Percentiles rank a stretch among this genome's conserved stretches.
phyloP scores from a whole-genome alignment of 2,888 invertebrate species.

The Andrena bucephala region DNA sequence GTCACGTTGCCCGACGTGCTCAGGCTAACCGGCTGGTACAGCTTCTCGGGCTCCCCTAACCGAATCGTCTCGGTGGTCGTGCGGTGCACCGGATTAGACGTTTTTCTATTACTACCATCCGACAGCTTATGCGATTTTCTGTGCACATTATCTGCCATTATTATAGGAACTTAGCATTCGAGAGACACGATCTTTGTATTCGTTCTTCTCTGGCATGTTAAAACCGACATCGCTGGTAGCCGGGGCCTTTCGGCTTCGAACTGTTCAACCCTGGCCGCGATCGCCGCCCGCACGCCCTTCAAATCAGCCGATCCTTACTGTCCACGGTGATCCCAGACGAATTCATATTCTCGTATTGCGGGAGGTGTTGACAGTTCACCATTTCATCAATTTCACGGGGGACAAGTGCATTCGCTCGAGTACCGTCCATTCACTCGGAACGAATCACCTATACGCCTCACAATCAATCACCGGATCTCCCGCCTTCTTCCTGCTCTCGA shows the following conservation, averaged over 20 bases:
- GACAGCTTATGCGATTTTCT: constrained; percentile 81
- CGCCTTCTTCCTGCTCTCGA: constrained; percentile 31
- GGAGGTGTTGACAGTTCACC: constrained; percentile 81
- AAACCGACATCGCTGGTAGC: constrained; percentile 73
- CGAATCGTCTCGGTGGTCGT: constrained; percentile 83
- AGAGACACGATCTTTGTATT: constrained; percentile 68
- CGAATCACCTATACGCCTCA: constrained; percentile 31
- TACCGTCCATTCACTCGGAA: constrained; percentile 64
- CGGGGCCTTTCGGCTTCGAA: constrained; percentile 47
- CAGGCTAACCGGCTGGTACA: constrained; percentile 78
- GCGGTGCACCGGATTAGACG: constrained; percentile 80
- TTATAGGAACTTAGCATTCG: constrained; percentile 78
- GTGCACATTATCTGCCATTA: constrained; percentile 83
- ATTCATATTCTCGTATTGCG: constrained; percentile 72
- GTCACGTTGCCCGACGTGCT: constrained; percentile 87
- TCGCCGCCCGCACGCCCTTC: constrained; percentile 41
- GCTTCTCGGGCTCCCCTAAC: constrained; percentile 75
- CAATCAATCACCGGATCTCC: constrained; percentile 8
- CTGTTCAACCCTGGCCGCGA: constrained; percentile 27
- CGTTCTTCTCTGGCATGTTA: constrained; percentile 73
- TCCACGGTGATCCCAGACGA: constrained; percentile 51
- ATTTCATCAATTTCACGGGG: constrained; percentile 73
- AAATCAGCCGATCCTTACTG: constrained; percentile 45
- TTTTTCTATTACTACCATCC: constrained; percentile 77
- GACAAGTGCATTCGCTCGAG: constrained; percentile 65